These are phyloP conservation scores for Campoplex capitator DNA, from an alignment of 2,888 invertebrate species.

Conservation along the genomic window DNA sequence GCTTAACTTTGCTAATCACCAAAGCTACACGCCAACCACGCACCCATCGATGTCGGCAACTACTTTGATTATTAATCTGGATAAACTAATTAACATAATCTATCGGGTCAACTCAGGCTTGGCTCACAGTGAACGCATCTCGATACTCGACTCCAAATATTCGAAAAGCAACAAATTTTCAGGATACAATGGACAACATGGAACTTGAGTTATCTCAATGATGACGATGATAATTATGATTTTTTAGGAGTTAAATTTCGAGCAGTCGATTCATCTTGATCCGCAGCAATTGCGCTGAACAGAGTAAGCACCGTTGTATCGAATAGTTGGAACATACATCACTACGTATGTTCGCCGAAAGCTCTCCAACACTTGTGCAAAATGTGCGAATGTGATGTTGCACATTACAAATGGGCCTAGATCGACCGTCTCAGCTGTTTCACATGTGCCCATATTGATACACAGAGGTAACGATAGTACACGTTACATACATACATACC, in stretches of 20 bases:
- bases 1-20: too few relatives aligned
- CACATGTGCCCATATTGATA: slow-evolving; percentile 20
- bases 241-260: background rate
- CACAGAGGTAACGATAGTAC: slow-evolving; percentile 11
- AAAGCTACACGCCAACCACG: too few relatives aligned
- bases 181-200: too few relatives aligned
- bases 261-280: slow-evolving; percentile 3
- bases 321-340: slow-evolving; percentile 16
- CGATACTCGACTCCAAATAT: background rate
- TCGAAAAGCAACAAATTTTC: too few relatives aligned
- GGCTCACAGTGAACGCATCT: background rate
- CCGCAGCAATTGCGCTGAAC: background rate
- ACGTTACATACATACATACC: slow-evolving; percentile 8
- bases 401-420: background rate
- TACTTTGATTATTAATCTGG: background rate
- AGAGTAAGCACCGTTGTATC: slow-evolving; percentile 9
- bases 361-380: slow-evolving; percentile 2
- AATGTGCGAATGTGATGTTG: slow-evolving; percentile 20
- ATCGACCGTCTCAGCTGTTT: slow-evolving; percentile 4
- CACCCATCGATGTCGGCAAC: background rate
- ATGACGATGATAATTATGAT: background rate
- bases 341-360: slow-evolving; percentile 27
- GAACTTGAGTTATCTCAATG: background rate
- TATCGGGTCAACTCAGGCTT: background rate
- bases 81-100: background rate